These are phyloP conservation scores for Macaria notata DNA, from an alignment of 2,888 invertebrate genomes.

Conservation along the genomic window DNA sequence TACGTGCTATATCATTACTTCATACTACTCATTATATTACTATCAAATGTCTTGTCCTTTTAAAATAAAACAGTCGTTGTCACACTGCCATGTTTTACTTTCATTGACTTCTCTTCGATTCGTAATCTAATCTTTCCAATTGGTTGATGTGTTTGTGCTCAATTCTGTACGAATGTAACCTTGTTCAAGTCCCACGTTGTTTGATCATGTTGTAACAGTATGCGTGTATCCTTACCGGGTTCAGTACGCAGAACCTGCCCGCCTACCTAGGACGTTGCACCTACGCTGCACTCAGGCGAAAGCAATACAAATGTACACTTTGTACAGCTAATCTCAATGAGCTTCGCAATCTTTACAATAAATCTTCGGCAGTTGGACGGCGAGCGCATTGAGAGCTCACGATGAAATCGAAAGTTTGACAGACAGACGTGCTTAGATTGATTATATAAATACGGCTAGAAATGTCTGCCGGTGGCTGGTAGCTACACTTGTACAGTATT, in stretches of 20 bases:
- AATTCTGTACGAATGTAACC: too few species aligned
- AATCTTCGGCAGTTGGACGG: conserved; percentile 17
- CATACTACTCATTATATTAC: too few species aligned
- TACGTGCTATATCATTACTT: too few species aligned
- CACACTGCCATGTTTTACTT: too few species aligned
- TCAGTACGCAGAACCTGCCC: conserved; percentile 44
- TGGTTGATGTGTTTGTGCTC: too few species aligned
- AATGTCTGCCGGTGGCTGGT: conserved; percentile 10
- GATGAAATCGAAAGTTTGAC: conserved; percentile 36
- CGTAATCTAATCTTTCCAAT: too few species aligned
- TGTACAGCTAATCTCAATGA: conserved; percentile 7
- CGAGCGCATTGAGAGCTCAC: conserved; percentile 27
- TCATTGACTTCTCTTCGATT: too few species aligned
- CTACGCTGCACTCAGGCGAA: conserved; percentile 24
- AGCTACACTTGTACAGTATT: conserved; percentile 19
- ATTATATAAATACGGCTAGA: conserved; percentile 29
- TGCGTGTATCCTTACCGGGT: conserved; percentile 25
- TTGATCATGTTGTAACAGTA: too few species aligned
- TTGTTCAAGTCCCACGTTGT: too few species aligned
- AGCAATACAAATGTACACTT: conserved; percentile 15
- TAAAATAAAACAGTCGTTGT: too few species aligned
- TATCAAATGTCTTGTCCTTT: too few species aligned
- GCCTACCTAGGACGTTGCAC: conserved; percentile 60
- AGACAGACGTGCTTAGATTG: conserved; percentile 27
- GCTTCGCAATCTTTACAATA: conserved; percentile 17